Evolutionary conservation across 2,888 invertebrate genomes (phyloP).

Genomic region (Oscheius sp.): DNA sequence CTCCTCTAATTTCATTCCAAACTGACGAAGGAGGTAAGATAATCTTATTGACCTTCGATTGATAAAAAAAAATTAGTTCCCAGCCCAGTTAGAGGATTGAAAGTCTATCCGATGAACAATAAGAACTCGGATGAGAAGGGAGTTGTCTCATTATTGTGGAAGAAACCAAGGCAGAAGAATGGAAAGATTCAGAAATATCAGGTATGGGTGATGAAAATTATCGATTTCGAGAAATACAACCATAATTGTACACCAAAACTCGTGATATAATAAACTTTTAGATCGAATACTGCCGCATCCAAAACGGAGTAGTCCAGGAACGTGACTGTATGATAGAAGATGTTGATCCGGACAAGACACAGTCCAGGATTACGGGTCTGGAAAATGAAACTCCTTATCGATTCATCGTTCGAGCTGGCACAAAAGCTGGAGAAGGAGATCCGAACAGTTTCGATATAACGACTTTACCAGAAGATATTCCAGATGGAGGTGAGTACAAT

Average conservation of each 20-base stretch:
- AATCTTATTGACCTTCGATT: neutral
- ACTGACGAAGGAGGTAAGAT: conserved; percentile 83
- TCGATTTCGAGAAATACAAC: too few species aligned
- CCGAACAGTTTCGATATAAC: conserved; percentile 69
- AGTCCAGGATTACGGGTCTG: conserved; percentile 72
- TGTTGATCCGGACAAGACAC: conserved; percentile 48
- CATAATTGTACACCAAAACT: neutral
- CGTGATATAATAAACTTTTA: neutral
- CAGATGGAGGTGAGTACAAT: conserved; percentile 48
- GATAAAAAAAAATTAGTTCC: conserved; percentile 48
- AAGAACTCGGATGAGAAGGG: conserved; percentile 53
- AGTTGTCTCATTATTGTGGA: conserved; percentile 83
- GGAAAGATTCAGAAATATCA: conserved; percentile 90
- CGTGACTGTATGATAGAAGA: conserved; percentile 45
- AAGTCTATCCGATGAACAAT: conserved; percentile 66
- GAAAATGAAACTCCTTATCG: conserved; percentile 86
- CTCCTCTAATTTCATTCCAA: conserved; percentile 83
- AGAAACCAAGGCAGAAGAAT: conserved; percentile 88
- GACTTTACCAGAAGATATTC: conserved; percentile 61
- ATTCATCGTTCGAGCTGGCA: conserved; percentile 82
- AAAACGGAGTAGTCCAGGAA: conserved; percentile 43
- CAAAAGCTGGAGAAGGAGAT: conserved; percentile 87
- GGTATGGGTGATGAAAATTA: conserved; percentile 45
- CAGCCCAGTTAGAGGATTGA: conserved; percentile 61
- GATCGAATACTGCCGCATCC: conserved; percentile 46